Percentiles rank a stretch among this genome's conserved stretches.
Conservation (phyloP, 2,888 invertebrate species). For the Saturnia japonica region DNA sequence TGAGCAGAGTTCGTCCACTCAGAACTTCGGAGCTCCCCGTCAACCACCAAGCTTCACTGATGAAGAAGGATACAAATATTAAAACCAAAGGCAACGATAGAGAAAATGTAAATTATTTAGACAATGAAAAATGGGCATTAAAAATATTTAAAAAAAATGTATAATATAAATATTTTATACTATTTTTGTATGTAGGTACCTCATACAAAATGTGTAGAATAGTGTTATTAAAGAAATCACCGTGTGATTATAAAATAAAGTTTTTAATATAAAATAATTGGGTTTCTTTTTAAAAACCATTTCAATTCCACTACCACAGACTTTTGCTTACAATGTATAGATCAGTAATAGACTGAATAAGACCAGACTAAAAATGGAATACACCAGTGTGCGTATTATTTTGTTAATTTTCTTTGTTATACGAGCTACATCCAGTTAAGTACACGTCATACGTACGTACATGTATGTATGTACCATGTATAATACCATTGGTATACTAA, state of each 20-base stretch:
- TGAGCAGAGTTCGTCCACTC: slow-evolving; percentile 34
- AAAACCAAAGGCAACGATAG: slow-evolving; percentile 53
- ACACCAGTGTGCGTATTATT: too few relatives aligned
- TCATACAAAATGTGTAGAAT: slow-evolving; percentile 47
- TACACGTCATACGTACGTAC: too few relatives aligned
- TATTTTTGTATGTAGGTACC: slow-evolving; percentile 31
- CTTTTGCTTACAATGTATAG: not conserved
- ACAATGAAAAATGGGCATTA: slow-evolving; percentile 40
- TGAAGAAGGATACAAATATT: slow-evolving; percentile 75
- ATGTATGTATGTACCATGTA: too few relatives aligned
- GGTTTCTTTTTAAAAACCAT: not conserved
- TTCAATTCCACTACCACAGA: not conserved
- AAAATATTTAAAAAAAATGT: slow-evolving; percentile 45
- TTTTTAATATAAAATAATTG: slow-evolving; percentile 2
- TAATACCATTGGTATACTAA: too few relatives aligned
- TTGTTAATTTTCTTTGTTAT: too few relatives aligned
- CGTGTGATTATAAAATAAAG: slow-evolving; percentile 56
- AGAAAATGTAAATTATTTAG: slow-evolving; percentile 37
- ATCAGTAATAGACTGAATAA: too few relatives aligned
- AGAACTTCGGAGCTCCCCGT: slow-evolving; percentile 62
- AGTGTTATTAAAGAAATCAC: slow-evolving; percentile 46
- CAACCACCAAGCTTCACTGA: slow-evolving; percentile 72
- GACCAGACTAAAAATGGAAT: too few relatives aligned
- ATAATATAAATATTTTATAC: slow-evolving; percentile 45
- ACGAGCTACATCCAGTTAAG: too few relatives aligned